Evolutionary conservation across 2,113 vertebrate genomes (phyloP), one percentile per base, ranked within the genome.

Genomic region (Equus przewalskii): DNA sequence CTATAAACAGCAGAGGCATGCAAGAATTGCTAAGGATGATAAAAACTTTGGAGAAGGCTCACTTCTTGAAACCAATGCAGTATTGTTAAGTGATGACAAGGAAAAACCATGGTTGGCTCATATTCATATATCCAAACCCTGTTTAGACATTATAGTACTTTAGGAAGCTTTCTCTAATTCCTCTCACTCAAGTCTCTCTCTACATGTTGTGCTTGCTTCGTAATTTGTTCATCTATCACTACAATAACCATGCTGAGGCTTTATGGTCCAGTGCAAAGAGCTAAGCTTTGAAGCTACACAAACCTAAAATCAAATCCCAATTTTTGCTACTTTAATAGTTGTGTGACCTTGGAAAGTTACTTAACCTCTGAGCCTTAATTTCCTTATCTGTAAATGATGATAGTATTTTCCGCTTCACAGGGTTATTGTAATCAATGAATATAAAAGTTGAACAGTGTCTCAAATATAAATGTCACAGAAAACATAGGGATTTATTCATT

Each of bases 291-390:
- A 85, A 86, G 54, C 44, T 33, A 87, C n/a, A 81, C 12, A 84
- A 73, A 84, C 24, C 62, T 64, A 89, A 89, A 92, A 80, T 75
- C 8, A 60, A 91, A 89, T 64, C 21, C 26, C 9, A 36, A 44
- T 49, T 92, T 97, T 96, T 96, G 30, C 70, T 94, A 89, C 12
- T 73, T 65, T 44, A 89, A 72, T n/a, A 64, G 36, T 60, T 92
- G 11, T 64, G 16, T 81, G 28, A 80, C 41, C 33, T 87, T 58
- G 41, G 41, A 72, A 93, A 90, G 85, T 90, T 93, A 84, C 30
- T 85, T 69, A 69, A 72, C 22, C 10, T 89, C 4, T 60, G 13
- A 94, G 49, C 3, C 21, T 94, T 89, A 73, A 54, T 62, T 93
- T 78, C 41, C 82, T 91, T 83, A 79, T 56, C n/a, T 72, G 3